Conservation (phyloP, 23 tunicate genomes). For the Oikopleura vanhoeffeni region DNA sequence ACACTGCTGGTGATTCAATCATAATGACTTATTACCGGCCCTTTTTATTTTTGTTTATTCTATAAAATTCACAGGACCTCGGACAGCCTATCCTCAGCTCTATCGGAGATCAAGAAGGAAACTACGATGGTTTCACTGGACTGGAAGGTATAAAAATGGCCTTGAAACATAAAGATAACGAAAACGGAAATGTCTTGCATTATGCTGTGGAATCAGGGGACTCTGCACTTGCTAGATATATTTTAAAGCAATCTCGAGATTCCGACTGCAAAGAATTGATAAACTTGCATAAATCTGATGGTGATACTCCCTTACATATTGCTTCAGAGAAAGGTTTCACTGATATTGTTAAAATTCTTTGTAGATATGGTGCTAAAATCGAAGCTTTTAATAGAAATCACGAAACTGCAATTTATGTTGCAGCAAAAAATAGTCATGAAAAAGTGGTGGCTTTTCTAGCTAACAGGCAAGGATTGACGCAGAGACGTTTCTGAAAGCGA, state of each 20-base stretch:
- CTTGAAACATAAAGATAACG: neutral
- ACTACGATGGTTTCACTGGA: neutral
- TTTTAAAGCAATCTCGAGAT: conserved; percentile 37
- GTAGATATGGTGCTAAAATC: conserved; percentile 26
- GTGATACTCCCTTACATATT: conserved; percentile 48
- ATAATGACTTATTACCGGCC: too few relatives aligned
- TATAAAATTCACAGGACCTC: too few relatives aligned
- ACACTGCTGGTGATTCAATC: too few relatives aligned
- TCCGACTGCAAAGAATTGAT: conserved; percentile 21
- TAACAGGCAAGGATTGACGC: too few relatives aligned
- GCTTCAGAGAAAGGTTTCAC: conserved; percentile 57
- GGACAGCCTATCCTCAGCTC: too few relatives aligned
- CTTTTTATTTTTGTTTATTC: too few relatives aligned
- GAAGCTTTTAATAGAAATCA: conserved; percentile 37
- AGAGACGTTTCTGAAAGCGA: too few relatives aligned
- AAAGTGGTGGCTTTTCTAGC: too few relatives aligned
- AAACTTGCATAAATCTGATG: conserved; percentile 32
- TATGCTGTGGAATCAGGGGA: conserved; percentile 27
- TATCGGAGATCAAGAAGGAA: too few relatives aligned
- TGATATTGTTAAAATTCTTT: neutral
- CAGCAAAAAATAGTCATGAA: conserved; percentile 64
- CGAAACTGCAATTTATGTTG: conserved; percentile 41
- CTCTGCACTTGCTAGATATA: conserved; percentile 35
- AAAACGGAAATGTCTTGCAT: neutral
- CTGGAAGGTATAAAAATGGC: neutral